Conservation (phyloP, 2,888 invertebrate genomes). For the Flexamia atlantica region DNA sequence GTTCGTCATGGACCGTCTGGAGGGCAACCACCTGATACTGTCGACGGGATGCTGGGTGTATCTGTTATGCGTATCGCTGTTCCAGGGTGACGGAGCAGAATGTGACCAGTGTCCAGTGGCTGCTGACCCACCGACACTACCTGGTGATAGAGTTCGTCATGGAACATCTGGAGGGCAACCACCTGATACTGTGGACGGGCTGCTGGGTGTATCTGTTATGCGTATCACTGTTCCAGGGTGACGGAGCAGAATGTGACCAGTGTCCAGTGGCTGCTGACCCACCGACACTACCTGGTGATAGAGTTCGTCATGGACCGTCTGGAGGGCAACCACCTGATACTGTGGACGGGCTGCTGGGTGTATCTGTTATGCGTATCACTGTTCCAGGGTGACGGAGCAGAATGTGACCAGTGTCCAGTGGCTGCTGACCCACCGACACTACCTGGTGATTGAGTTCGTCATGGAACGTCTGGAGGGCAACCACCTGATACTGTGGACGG, state of each 20-base stretch:
- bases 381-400: constrained; percentile 85
- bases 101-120: constrained; percentile 79
- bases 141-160: constrained; percentile 88
- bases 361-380: too few relatives aligned
- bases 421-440: constrained; percentile 83
- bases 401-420: constrained; percentile 80
- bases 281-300: constrained; percentile 88
- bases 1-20: constrained; percentile 83
- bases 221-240: background rate
- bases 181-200: constrained; percentile 88
- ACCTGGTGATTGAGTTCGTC: constrained; percentile 87
- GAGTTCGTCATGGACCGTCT: constrained; percentile 84
- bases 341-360: too few relatives aligned
- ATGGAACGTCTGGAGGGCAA: constrained; percentile 87
- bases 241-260: constrained; percentile 79
- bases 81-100: constrained; percentile 83
- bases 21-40: constrained; percentile 90
- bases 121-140: constrained; percentile 83
- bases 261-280: constrained; percentile 78
- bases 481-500: too few relatives aligned
- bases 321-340: constrained; percentile 90
- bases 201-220: constrained; percentile 83
- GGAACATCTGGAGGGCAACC: constrained; percentile 86
- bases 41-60: constrained; percentile 78
- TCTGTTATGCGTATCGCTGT: too few relatives aligned